Evolutionary conservation across 2,888 invertebrate genomes (phyloP).

Genomic region (Ormia ochracea): DNA sequence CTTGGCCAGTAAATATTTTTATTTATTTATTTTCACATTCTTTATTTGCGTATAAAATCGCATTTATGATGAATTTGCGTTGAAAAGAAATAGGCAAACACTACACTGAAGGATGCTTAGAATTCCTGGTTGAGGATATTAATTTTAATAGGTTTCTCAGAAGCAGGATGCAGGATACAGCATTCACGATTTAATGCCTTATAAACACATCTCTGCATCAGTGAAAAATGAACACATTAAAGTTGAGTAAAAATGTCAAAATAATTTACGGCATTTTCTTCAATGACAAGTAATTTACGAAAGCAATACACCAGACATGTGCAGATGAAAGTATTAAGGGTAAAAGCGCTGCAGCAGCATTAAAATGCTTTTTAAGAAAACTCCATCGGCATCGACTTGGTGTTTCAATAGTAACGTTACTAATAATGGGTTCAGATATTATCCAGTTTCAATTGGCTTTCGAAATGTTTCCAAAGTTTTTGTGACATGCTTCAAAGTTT

Average conservation of each 20-base stretch:
- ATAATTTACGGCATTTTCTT: conserved; percentile 45
- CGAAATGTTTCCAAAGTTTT: too few species aligned
- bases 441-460: too few species aligned
- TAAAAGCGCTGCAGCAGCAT: conserved; percentile 16
- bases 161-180: background rate
- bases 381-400: too few species aligned
- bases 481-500: too few species aligned
- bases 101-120: conserved; percentile 21
- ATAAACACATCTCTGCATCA: conserved; percentile 2
- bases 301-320: conserved; percentile 23
- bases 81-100: background rate
- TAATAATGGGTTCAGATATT: too few species aligned
- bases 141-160: conserved; percentile 47
- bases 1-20: conserved; percentile 36
- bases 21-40: background rate
- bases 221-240: conserved; percentile 10
- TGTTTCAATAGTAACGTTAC: too few species aligned
- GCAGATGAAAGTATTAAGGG: conserved; percentile 5
- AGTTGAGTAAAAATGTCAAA: conserved; percentile 51
- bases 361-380: background rate
- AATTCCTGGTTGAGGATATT: conserved; percentile 57
- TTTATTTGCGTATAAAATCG: conserved; percentile 24
- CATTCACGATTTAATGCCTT: background rate
- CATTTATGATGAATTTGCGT: conserved; percentile 43
- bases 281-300: background rate